Base-by-base conservation (phyloP, 1,140 invertebrate genomes). In the Drosophila fuyamai region DNA sequence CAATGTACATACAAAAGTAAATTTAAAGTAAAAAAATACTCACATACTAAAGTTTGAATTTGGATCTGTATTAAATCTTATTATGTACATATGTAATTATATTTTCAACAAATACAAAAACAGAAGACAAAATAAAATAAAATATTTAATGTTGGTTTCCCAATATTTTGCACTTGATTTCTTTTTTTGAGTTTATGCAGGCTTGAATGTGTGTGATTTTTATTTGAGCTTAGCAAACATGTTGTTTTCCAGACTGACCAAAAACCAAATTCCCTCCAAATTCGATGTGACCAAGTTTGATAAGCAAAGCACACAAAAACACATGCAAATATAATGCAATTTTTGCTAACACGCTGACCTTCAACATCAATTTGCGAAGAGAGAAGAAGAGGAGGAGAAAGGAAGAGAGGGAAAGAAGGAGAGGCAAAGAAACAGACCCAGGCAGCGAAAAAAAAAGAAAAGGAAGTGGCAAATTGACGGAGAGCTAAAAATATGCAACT, bases 261-360 rank as follows among this genome's bases (percentile, higher is more conserved):
- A 36, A 47, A 27, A 46, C 32, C n/a, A n/a, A n/a, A n/a, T n/a
- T 46, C 32, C 35, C 35, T 9, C 8, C 8, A 73, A 43, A 43
- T 60, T 3, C 9, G 50, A 56, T 61, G 46, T 76, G 73, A 61
- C 74, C 43, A 76, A 77, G 38, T 77, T 77, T 68, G 63, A 56
- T 61, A 56, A 67, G 53, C n/a, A 18, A 16, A 51, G 16, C 48
- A 14, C 10, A 54, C 54, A 51, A 10, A 70, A 27, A 43, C 53
- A 71, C 50, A 71, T 73, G 66, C 66, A 68, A 53, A 67, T 72
- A 68, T 77, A 79, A 82, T 83, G 76, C 62, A 89, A 88, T 89
- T 83, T 88, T 80, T 68, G 71, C 80, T 89, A 88, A 83, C 83
- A 83, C 61, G 83, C 84, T 88, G 83, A 88, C 83, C 83, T 88